These are phyloP conservation scores for Ramphastos sulfuratus DNA, from an alignment of 2,113 vertebrate species.

Conservation along the genomic window DNA sequence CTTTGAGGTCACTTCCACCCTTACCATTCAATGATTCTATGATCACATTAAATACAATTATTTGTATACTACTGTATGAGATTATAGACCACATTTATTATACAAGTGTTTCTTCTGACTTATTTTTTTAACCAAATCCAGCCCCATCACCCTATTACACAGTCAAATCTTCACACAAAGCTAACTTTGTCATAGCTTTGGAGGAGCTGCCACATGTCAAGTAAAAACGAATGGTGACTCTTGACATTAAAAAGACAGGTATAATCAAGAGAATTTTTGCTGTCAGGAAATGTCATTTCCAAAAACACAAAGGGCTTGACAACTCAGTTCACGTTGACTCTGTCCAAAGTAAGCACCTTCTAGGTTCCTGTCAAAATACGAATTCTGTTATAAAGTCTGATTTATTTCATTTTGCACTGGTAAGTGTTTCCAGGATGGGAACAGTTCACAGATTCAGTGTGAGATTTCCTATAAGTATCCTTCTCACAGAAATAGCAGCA, in stretches of 20 bases:
- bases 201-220: neutral
- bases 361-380: neutral
- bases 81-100: neutral
- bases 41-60: neutral
- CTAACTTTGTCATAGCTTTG: neutral
- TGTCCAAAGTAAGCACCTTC: neutral
- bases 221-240: constrained; percentile 4
- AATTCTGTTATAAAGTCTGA: neutral
- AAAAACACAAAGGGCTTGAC: neutral
- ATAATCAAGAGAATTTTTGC: neutral
- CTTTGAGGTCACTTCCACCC: too few relatives aligned
- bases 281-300: neutral
- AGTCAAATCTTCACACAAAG: constrained; percentile 3
- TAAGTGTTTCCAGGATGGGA: neutral
- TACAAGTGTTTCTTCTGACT: neutral
- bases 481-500: neutral
- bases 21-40: too few relatives aligned
- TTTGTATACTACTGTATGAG: neutral
- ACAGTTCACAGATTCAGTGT: neutral
- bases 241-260: neutral
- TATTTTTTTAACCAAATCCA: neutral
- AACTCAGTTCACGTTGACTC: neutral
- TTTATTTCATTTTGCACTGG: neutral
- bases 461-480: neutral
- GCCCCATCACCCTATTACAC: neutral